Base-by-base conservation (phyloP, 35 echinoderm and acorn worm genomes). In the Lytechinus pictus region DNA sequence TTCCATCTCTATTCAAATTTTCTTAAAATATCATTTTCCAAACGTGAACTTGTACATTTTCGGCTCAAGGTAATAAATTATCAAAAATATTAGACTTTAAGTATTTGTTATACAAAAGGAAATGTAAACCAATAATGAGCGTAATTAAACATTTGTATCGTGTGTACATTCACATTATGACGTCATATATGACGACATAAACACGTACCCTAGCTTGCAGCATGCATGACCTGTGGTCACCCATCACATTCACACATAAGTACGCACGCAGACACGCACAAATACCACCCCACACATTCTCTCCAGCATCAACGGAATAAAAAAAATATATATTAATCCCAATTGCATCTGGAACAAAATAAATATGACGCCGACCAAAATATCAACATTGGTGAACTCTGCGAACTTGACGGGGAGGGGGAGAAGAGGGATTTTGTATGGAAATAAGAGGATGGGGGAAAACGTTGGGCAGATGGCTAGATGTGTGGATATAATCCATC, bases 401-500 rank as follows among this genome's bases (percentile, higher is more conserved):
- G 27, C 88, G 88, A 90, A 90, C 88, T 90, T 90, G 52, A 44
- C 11, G 10, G 27, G 28, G 52, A 90, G 52, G 87, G 3, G 3
- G 88, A 79, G 66, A 24, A n/a, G 66, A 24, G 3, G 66, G 66
- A 24, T 14, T 24, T 4, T 7, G 66, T 79, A 16, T 79, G 66
- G 66, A 79, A 79, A 79, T 79, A 24, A 24, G 66, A 79, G 21
- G n/a, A n/a, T 79, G 66, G 66, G 66, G n/a, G 10, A 90, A 90
- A 90, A 52, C 33, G 88, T 52, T 33, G 88, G 29, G 27, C 88
- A 90, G 88, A 90, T 90, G 88, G 88, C 52, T 16, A 9, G 28
- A 90, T 90, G 12, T 90, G 52, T 21, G 88, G 28, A 44, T 6
- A 44, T 90, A 90, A 90, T 90, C 88, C 88, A 90, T 90, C 88